Conservation (phyloP, 2,888 invertebrate genomes). For the Isotomurus palustris region DNA sequence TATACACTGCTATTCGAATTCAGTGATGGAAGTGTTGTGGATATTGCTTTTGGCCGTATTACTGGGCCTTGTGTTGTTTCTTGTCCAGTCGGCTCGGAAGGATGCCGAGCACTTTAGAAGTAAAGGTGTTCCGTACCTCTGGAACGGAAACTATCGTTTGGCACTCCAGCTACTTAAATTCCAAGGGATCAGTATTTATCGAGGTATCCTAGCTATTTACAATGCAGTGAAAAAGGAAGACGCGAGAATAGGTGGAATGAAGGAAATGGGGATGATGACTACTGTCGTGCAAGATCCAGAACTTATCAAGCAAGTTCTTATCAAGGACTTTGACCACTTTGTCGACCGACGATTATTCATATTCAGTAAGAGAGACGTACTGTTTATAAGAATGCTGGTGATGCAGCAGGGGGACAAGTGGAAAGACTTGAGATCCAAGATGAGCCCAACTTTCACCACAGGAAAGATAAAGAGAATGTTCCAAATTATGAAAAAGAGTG, state of each 20-base stretch:
- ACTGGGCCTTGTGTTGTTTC: too few relatives aligned
- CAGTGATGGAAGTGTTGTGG: too few relatives aligned
- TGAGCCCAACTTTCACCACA: conserved; percentile 64
- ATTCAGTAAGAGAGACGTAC: neutral
- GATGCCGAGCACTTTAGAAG: neutral
- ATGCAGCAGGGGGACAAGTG: conserved; percentile 58
- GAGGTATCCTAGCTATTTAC: neutral
- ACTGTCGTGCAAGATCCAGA: conserved; percentile 15
- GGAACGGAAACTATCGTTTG: neutral
- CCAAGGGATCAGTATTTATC: neutral
- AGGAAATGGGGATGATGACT: neutral
- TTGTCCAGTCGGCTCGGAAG: too few relatives aligned
- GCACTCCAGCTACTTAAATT: neutral
- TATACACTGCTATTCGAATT: too few relatives aligned
- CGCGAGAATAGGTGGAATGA: neutral
- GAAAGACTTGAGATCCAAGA: conserved; percentile 60
- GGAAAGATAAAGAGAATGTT: conserved; percentile 65
- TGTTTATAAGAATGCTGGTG: conserved; percentile 51
- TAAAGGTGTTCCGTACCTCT: neutral
- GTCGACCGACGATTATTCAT: conserved; percentile 9
- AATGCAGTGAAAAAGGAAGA: neutral
- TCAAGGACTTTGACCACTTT: conserved; percentile 31
- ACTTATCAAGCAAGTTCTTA: conserved; percentile 13
- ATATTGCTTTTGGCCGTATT: too few relatives aligned
- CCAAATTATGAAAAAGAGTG: conserved; percentile 57